Conservation (phyloP, 1,140 invertebrate genomes). For the Euwallacea similis region DNA sequence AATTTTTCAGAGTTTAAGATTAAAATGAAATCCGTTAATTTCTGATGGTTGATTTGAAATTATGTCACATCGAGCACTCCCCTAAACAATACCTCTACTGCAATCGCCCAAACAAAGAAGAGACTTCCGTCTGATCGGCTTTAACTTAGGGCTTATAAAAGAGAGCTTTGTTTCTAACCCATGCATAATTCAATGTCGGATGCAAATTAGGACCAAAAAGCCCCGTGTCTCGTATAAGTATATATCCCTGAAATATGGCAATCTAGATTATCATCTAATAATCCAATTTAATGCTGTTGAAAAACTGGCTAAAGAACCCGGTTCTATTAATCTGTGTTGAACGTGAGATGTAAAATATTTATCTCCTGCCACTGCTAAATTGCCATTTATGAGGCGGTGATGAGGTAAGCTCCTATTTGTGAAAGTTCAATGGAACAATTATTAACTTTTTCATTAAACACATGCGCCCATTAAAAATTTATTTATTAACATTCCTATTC, state of each 20-base stretch:
- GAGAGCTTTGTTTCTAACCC: background rate
- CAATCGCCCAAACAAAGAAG: too few species aligned
- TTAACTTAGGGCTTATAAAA: background rate
- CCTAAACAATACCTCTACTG: too few species aligned
- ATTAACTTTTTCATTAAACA: background rate
- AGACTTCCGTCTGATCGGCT: background rate
- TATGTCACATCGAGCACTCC: too few species aligned
- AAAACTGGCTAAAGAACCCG: background rate
- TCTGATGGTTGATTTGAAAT: too few species aligned
- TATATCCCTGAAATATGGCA: too few species aligned
- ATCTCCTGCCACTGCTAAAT: slow-evolving; percentile 7
- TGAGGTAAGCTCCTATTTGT: slow-evolving; percentile 9
- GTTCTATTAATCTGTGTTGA: slow-evolving; percentile 16
- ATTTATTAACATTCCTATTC: slow-evolving; percentile 1
- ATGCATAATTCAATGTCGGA: slow-evolving; percentile 1
- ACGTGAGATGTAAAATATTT: slow-evolving; percentile 18
- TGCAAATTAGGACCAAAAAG: background rate
- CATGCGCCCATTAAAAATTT: background rate
- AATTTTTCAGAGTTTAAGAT: too few species aligned
- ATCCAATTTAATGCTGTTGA: slow-evolving; percentile 3
- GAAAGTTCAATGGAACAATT: slow-evolving; percentile 5
- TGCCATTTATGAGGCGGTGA: slow-evolving; percentile 8
- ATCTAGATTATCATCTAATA: background rate
- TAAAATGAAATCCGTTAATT: too few species aligned
- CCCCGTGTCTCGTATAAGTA: too few species aligned